A percentile compares a stretch with the other conserved stretches of the same genome.
Evolutionary conservation across 2,888 invertebrate genomes (phyloP).

Genomic region (Tillus elongatus): DNA sequence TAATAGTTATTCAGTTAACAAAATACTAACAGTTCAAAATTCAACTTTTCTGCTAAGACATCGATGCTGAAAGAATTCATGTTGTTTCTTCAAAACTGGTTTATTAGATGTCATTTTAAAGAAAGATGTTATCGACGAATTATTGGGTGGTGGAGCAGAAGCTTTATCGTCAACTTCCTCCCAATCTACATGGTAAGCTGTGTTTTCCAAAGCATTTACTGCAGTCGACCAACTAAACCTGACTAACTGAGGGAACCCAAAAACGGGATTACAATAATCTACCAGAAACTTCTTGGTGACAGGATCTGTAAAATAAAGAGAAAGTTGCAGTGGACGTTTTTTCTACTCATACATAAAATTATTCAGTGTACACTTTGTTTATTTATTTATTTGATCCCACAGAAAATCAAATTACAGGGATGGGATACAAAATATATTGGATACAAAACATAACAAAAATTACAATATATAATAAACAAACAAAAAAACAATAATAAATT

Average conservation of each 20-base stretch:
- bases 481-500: no score
- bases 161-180: constrained; percentile 54
- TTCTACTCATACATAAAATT: no score
- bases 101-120: constrained; percentile 32
- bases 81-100: constrained; percentile 43
- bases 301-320: constrained; percentile 59
- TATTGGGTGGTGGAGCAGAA: constrained; percentile 27
- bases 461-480: no score
- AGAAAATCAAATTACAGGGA: no score
- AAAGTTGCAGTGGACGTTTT: neutral
- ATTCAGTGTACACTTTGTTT: no score
- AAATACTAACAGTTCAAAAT: no score
- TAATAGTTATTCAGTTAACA: no score
- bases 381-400: no score
- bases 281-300: constrained; percentile 83
- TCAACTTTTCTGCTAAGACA: constrained; percentile 48
- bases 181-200: constrained; percentile 63
- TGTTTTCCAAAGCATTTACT: constrained; percentile 64
- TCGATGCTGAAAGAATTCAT: constrained; percentile 60
- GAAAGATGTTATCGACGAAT: constrained; percentile 40
- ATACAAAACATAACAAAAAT: no score
- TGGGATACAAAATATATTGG: no score
- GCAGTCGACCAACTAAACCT: constrained; percentile 98
- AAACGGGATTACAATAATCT: constrained; percentile 74
- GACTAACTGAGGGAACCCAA: constrained; percentile 90